Base-by-base conservation (phyloP, 2,797 vertebrate species). In the Urosaurus nigricauda region DNA sequence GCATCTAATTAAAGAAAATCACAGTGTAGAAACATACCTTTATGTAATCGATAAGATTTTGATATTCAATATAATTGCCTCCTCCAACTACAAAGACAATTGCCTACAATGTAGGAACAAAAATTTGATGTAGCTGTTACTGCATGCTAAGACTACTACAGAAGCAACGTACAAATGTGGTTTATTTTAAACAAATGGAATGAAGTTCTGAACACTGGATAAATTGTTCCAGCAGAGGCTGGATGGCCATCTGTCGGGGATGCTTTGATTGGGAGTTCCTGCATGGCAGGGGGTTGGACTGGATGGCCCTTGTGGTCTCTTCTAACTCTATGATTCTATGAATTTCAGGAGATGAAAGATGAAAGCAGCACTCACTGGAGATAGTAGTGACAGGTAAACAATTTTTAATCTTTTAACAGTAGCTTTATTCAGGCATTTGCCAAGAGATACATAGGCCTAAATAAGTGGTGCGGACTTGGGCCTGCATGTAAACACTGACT, bases 1-100 rank as follows among this genome's bases (percentile, higher is more conserved):
- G 32, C n/a, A 75, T 29, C 43, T 78, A 80, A 37, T 17, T 91
- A 80, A 0, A 85, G 68, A 91, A 71, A 79, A 87, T 58, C 82
- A 63, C 53, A 24, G 60, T 68, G 91, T 89, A 0, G 89, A 47
- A 89, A 79, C 14, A 37, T 97, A 99, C 99, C 98, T 98, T 99
- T 92, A 98, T 93, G 90, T 99, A 99, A 96, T 99, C 99, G 89
- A 98, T 97, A 91, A 99, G 98, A 96, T 99, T 99, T 96, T 99
- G 99, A 95, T 99, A 99, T 93, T 99, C 99, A 80, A 99, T 99
- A 94, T 99, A 99, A 97, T 99, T 99, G 93, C 99, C 99, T 89
- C 99, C 99, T 96, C 99, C 99, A 7, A 99, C 98, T 82, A 99
- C 97, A 90, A 99, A 99, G 79, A 99, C 98, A 85, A 99, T 98